Evolutionary conservation across 2,888 invertebrate species (phyloP).

Genomic region (Andricus quercusramuli): DNA sequence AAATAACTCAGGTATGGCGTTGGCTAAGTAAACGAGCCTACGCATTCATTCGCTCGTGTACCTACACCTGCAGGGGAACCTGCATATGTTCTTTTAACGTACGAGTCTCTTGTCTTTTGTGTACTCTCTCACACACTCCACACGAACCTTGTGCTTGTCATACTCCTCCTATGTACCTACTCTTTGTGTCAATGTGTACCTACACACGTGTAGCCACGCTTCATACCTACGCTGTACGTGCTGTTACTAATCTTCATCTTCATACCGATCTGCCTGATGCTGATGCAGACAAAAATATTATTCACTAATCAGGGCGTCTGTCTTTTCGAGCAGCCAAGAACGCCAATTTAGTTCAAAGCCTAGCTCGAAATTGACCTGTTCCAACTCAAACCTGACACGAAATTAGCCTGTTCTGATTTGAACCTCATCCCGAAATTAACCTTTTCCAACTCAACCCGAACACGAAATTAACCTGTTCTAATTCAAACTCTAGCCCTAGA

Average conservation of each 20-base stretch:
- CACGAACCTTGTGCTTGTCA: not conserved
- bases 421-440: no score
- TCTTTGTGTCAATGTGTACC: conserved; percentile 1
- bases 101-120: conserved; percentile 27
- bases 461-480: no score
- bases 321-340: no score
- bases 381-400: no score
- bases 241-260: not conserved
- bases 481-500: no score
- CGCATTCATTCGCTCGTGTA: conserved; percentile 65
- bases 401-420: no score
- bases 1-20: conserved; percentile 76
- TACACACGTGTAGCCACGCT: conserved; percentile 13
- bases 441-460: no score
- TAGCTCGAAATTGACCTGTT: no score
- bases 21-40: conserved; percentile 75
- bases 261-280: not conserved
- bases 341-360: no score
- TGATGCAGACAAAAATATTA: no score
- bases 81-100: conserved; percentile 45
- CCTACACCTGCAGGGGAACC: conserved; percentile 56
- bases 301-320: no score
- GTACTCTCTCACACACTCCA: conserved; percentile 7
- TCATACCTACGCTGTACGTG: conserved; percentile 14
- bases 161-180: not conserved